These are phyloP conservation scores for Heliocidaris tuberculata DNA, from an alignment of 35 echinoderm and acorn worm species.

Conservation along the genomic window DNA sequence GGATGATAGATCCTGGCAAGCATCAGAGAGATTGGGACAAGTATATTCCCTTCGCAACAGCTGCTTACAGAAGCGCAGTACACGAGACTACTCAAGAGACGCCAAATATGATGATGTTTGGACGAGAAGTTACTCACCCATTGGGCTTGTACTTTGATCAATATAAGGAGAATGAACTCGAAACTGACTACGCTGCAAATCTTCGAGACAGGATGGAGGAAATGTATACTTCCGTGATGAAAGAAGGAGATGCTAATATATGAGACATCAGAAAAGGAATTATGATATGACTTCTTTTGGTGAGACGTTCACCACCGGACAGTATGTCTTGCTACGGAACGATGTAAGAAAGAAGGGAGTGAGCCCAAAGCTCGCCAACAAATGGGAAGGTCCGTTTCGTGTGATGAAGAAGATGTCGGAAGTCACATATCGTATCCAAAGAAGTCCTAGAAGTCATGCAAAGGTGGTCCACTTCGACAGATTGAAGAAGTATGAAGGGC, in stretches of 20 bases:
- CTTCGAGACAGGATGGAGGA: not conserved
- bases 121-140: conserved; percentile 56
- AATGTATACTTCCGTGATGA: not conserved
- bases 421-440: too few species aligned
- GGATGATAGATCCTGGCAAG: conserved; percentile 57
- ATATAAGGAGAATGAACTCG: not conserved
- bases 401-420: conserved; percentile 2
- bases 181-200: conserved; percentile 32
- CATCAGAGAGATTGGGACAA: conserved; percentile 58
- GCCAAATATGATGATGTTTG: conserved; percentile 75
- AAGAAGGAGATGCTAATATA: not conserved
- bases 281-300: not conserved
- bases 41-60: conserved; percentile 43
- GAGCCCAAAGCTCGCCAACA: conserved; percentile 20
- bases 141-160: conserved; percentile 50
- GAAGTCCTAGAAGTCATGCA: too few species aligned
- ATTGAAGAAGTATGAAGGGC: too few species aligned
- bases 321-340: conserved; percentile 53
- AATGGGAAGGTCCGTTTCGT: conserved; percentile 49
- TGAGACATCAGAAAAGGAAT: conserved; percentile 35
- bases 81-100: conserved; percentile 61
- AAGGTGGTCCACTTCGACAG: too few species aligned
- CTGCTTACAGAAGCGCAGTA: conserved; percentile 46
- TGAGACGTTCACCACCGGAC: not conserved
- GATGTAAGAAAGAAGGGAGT: conserved; percentile 31